Base-by-base conservation (phyloP, 2,797 vertebrate genomes). In the Pempheris klunzingeri region DNA sequence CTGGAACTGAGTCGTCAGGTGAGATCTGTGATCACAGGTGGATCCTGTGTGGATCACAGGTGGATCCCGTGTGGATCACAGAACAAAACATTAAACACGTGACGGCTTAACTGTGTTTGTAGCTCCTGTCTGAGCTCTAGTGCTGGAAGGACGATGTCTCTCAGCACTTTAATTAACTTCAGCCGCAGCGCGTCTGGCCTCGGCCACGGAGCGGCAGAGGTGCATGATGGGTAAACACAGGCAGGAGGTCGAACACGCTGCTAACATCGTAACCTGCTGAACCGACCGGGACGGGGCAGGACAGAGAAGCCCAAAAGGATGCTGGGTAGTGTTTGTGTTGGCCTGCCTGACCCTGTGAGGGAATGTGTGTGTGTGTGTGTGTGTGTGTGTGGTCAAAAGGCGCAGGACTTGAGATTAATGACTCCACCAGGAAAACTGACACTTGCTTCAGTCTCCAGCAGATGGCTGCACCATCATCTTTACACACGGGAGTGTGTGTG, bases 391-490 rank as follows among this genome's bases (percentile, higher is more conserved):
- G 58, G 68, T 64, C 59, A 80, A 49, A 28, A n/a, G 58, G 32
- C 66, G 69, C 60, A 52, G 61, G 71, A 44, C 50, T 68, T 9
- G 18, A 77, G 82, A 83, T 87, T 74, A 81, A 87, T 79, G 80
- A 88, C 79, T 81, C 70, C 76, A 63, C 32, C 70, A 57, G 75
- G 76, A 71, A 71, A 75, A 67, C 71, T 54, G 64, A 79, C 82
- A 71, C 71, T 66, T 26, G 65, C 71, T 74, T 79, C 59, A 62
- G n/a, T 76, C 74, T 79, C 63, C 38, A 78, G 74, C 84, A 88
- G 86, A 89, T 71, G 84, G 78, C 53, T 49, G 52, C 38, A 83
- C 20, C 72, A 81, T 72, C 73, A 71, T 74, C 69, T 66, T 38
- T 58, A 80, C 76, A 71, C 80, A 41, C 1, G 22, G 24, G 60